A percentile compares a stretch with the other conserved stretches of the same genome.
phyloP scores from a whole-genome alignment of 1,140 invertebrate genomes.

The Gonioctena quinquepunctata region DNA sequence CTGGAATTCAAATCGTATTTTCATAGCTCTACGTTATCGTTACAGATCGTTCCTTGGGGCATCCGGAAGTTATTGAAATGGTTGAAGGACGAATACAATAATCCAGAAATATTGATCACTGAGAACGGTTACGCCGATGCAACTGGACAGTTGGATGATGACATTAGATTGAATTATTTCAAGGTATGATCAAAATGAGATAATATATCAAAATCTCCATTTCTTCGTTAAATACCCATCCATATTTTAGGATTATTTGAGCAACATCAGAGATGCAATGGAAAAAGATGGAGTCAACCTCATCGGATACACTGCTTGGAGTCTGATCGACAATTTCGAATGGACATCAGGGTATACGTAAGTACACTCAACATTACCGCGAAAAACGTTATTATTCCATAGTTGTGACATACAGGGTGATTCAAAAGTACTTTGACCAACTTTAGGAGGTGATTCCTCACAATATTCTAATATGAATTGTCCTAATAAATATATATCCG shows the following conservation, averaged over 20 bases:
- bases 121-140: constrained; percentile 69
- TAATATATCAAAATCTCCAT: no score
- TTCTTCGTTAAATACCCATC: no score
- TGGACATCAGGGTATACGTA: constrained; percentile 59
- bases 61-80: constrained; percentile 66
- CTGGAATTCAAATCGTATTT: no score
- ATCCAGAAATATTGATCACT: constrained; percentile 65
- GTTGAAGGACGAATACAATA: constrained; percentile 63
- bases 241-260: constrained; percentile 49
- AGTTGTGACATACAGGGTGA: no score
- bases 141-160: constrained; percentile 44
- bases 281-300: constrained; percentile 53
- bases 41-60: constrained; percentile 62
- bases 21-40: no score
- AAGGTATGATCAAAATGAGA: constrained; percentile 3
- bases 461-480: no score
- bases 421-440: no score
- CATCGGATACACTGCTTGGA: constrained; percentile 65
- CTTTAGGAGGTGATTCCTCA: no score
- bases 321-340: constrained; percentile 69
- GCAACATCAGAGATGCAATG: constrained; percentile 52
- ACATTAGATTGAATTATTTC: constrained; percentile 18
- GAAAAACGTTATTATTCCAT: no score
- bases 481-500: no score
- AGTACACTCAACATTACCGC: constrained; percentile 17